Percentiles rank a stretch among this genome's conserved stretches.
Conservation (phyloP, 2,113 vertebrate species). For the Corythaeola cristata region DNA sequence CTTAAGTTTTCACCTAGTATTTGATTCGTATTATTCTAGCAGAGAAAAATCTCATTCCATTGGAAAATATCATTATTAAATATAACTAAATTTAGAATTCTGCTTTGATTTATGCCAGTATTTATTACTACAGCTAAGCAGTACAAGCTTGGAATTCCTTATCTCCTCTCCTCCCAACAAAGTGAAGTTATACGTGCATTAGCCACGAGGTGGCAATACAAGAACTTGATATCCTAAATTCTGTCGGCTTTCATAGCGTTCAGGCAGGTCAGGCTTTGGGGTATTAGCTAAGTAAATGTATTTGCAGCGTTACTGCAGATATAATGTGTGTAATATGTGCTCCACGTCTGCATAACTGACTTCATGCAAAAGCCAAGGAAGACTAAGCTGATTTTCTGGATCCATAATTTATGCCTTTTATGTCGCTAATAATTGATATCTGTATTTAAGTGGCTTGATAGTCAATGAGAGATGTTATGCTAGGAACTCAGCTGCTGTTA, state of each 20-base stretch:
- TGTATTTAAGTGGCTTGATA: not conserved
- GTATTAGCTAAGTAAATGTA: not conserved
- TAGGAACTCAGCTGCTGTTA: not conserved
- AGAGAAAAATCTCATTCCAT: not conserved
- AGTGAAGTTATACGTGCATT: not conserved
- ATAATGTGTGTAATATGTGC: not conserved
- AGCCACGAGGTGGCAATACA: constrained; percentile 52
- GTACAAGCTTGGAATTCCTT: not conserved
- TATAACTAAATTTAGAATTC: not conserved
- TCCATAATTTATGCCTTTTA: not conserved
- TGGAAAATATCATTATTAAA: not conserved
- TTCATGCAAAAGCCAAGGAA: not conserved
- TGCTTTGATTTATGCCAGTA: not conserved
- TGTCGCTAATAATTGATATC: not conserved
- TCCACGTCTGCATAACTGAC: not conserved
- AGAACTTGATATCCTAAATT: not conserved
- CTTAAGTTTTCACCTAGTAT: not conserved
- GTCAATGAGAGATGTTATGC: not conserved
- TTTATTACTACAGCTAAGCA: not conserved
- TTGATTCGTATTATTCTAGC: not conserved
- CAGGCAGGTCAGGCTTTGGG: rapidly evolving
- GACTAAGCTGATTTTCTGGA: not conserved
- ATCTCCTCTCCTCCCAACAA: rapidly evolving
- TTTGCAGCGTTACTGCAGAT: not conserved
- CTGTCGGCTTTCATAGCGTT: rapidly evolving